Conservation (phyloP, 2,797 vertebrate species). For the Merluccius polli region DNA sequence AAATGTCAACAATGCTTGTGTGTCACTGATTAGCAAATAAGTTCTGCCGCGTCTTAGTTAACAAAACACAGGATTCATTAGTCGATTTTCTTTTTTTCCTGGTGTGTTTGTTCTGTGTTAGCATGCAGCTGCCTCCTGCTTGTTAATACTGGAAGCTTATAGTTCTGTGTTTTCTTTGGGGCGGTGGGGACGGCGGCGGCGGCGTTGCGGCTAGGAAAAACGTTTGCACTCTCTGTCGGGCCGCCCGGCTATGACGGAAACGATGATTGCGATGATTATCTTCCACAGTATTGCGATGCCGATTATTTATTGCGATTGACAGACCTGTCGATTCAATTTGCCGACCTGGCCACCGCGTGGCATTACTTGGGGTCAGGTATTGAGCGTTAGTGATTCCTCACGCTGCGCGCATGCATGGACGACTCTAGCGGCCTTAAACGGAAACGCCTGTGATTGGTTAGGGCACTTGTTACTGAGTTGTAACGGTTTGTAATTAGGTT, state of each 20-base stretch:
- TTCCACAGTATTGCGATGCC: neutral
- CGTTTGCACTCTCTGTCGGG: too few species aligned
- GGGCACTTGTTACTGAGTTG: too few species aligned
- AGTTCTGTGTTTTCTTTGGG: neutral
- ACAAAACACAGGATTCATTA: conserved; percentile 48
- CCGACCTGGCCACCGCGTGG: neutral
- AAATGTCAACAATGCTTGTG: conserved; percentile 38
- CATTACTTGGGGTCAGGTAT: neutral
- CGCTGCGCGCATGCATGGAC: too few species aligned
- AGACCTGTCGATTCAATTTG: neutral
- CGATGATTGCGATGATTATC: neutral
- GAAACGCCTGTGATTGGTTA: too few species aligned
- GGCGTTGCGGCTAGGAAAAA: too few species aligned
- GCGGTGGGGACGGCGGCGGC: too few species aligned
- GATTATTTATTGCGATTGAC: neutral
- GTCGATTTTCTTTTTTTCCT: neutral
- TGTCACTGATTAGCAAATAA: conserved; percentile 46
- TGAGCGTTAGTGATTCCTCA: neutral
- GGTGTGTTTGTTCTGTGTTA: conserved; percentile 45
- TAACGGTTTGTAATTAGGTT: too few species aligned
- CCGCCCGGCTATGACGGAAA: too few species aligned
- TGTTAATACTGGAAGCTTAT: conserved; percentile 19
- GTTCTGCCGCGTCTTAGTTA: conserved; percentile 46
- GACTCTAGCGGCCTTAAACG: too few species aligned
- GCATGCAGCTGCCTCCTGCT: conserved; percentile 35